phyloP scores from a whole-genome alignment of 2,888 invertebrate species.

The Eucriotettix oculatus region DNA sequence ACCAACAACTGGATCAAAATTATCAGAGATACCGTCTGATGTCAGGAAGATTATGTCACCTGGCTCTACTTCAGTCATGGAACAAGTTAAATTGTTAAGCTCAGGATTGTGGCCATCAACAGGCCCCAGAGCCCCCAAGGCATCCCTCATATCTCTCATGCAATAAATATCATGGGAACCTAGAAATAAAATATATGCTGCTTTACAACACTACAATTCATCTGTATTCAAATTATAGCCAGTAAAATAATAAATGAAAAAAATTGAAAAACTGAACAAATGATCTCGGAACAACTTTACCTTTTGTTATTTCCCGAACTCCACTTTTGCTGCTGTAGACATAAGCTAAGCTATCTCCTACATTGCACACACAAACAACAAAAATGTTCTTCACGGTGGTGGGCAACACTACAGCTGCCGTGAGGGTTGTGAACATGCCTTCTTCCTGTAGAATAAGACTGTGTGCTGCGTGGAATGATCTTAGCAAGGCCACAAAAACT shows the following conservation, averaged over 20 bases:
- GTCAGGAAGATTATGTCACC: constrained; percentile 77
- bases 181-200: constrained; percentile 14
- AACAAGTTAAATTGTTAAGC: constrained; percentile 69
- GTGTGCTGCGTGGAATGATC: constrained; percentile 73
- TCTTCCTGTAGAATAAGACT: constrained; percentile 67
- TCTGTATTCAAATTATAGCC: too few species aligned
- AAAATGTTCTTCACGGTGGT: constrained; percentile 33
- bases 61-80: constrained; percentile 59
- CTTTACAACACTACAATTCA: too few species aligned
- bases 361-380: constrained; percentile 72
- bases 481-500: constrained; percentile 56
- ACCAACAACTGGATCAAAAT: constrained; percentile 82
- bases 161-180: constrained; percentile 69
- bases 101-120: constrained; percentile 74
- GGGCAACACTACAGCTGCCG: constrained; percentile 59
- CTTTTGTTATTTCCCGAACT: constrained; percentile 58
- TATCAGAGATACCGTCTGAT: constrained; percentile 80
- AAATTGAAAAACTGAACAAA: background rate
- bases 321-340: constrained; percentile 60
- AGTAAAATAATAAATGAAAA: too few species aligned
- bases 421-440: constrained; percentile 68
- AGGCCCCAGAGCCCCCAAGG: constrained; percentile 73
- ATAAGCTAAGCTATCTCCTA: constrained; percentile 79
- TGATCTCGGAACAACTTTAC: background rate
- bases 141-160: constrained; percentile 78